Evolutionary conservation across 1,140 invertebrate species (phyloP), one percentile per base, ranked within the genome.

Genomic region (Lordiphosa clarofinis): DNA sequence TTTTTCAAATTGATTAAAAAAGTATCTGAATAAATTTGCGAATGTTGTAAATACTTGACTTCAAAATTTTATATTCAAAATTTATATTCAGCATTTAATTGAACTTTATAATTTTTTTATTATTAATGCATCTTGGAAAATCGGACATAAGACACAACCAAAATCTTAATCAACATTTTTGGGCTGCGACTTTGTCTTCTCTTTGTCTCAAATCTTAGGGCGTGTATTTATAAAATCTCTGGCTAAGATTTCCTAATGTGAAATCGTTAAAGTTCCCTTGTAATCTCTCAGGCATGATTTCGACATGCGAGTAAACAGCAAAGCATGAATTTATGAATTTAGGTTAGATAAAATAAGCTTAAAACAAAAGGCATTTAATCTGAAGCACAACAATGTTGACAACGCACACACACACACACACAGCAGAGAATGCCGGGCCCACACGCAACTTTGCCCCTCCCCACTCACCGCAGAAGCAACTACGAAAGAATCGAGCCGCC

Each of bases 321-420:
- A 60, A 74, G 56, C 63, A 82, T 64, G 28, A 81, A 62, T 81
- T 72, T 63, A 68, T 82, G 64, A 58, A 67, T 67, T 47, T 82
- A 63, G 72, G 76, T 73, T 84, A 82, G 76, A 82, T 82, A 82
- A 82, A 74, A 79, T 71, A 60, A 55, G 75, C 75, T 70, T 68
- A 53, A 82, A 53, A 75, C 62, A 67, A 75, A 62, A 73, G 78
- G 63, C 73, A 84, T 82, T 78, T 82, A 84, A 82, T 82, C 78
- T 69, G 49, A 78, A 70, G 66, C 44, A 67, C 63, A 82, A 84
- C 78, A 78, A 84, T 84, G 72, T 84, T 82, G 73, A 84, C 63
- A 71, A 69, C 76, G 82, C 57, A 74, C 57, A 15, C 19, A 56
- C 33, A 42, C 36, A 42, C 62, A 53, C 31, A 57, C 42, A 39